Evolutionary conservation across 2,113 vertebrate genomes (phyloP), one percentile per base, ranked within the genome.

Genomic region (Micronisus gabar): DNA sequence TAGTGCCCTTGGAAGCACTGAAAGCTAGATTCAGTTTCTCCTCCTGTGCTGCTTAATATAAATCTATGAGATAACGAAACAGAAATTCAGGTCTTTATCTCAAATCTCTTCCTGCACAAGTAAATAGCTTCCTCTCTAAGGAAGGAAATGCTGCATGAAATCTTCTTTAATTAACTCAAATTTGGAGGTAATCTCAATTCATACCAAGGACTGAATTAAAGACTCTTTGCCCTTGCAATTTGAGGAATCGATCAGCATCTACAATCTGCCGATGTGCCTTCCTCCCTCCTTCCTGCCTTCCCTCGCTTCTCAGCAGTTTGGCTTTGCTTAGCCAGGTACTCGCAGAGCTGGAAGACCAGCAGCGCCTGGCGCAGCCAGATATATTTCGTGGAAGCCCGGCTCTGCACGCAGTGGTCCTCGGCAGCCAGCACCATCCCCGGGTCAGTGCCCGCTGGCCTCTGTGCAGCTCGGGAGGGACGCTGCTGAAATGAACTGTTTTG

Each of bases 291-390:
- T 80, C 34, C 50, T 73, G 23, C 30, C 56, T 48, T 73, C 61
- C 13, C 32, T 73, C 1, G 0, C 13, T 71, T 62, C 34, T 58
- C 40, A 79, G 56, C 34, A 72, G 34, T 40, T 85, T 0, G 0
- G 40, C 32, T 84, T 63, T 75, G 43, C 30, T 41, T 61, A 56
- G 21, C 23, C 70, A 53, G 50, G 59, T 76, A 38, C 52, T 55
- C 1, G 0, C 19, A 66, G 72, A 74, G 55, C 53, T 82, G 62
- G 25, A 76, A 80, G 23, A 43, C 26, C 5, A 5, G 16, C 50
- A 71, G 62, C 14, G 2, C 34, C 81, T 72, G 34, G 48, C 27
- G 6, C 15, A 30, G 65, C 15, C 59, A 71, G 32, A 34, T 11
- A 2, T 5, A n/a, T 13, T 61, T 80, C 2, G 0, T 83, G 52